A percentile compares a stretch with the other conserved stretches of the same genome.
Conservation (phyloP, 2,888 invertebrate species). For the Lasioglossum marginatum region DNA sequence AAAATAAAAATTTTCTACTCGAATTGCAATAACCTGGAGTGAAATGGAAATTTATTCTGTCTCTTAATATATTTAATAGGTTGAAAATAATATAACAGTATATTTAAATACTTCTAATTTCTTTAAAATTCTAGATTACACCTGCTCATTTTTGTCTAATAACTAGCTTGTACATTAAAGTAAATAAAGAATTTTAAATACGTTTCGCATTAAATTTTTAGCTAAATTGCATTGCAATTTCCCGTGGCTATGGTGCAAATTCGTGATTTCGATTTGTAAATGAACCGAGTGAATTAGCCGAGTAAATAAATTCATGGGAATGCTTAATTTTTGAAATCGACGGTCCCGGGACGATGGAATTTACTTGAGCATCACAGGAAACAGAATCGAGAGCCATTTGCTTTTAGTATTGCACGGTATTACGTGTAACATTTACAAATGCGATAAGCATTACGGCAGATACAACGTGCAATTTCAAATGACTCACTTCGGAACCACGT, state of each 20-base stretch:
- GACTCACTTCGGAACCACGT: not conserved
- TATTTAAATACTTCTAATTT: too few species aligned
- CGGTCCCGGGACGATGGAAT: not conserved
- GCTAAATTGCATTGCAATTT: not conserved
- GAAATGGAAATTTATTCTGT: too few species aligned
- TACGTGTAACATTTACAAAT: not conserved
- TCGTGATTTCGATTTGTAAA: not conserved
- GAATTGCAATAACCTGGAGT: too few species aligned
- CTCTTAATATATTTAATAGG: too few species aligned
- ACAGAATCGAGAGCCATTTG: not conserved
- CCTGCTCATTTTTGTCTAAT: too few species aligned
- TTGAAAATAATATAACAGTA: too few species aligned
- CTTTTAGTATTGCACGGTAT: constrained; percentile 11
- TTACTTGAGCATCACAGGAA: not conserved
- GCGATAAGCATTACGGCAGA: constrained; percentile 2
- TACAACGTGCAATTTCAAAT: constrained; percentile 1
- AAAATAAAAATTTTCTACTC: too few species aligned
- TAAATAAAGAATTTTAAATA: too few species aligned
- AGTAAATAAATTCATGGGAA: not conserved
- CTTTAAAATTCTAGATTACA: too few species aligned
- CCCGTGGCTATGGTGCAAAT: not conserved
- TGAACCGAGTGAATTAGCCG: not conserved
- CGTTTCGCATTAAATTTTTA: not conserved
- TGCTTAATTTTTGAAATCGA: not conserved
- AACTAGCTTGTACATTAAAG: too few species aligned